A percentile compares a stretch with the other conserved stretches of the same genome.
Evolutionary conservation across 2,113 vertebrate genomes (phyloP).

Genomic region (Takifugu flavidus): DNA sequence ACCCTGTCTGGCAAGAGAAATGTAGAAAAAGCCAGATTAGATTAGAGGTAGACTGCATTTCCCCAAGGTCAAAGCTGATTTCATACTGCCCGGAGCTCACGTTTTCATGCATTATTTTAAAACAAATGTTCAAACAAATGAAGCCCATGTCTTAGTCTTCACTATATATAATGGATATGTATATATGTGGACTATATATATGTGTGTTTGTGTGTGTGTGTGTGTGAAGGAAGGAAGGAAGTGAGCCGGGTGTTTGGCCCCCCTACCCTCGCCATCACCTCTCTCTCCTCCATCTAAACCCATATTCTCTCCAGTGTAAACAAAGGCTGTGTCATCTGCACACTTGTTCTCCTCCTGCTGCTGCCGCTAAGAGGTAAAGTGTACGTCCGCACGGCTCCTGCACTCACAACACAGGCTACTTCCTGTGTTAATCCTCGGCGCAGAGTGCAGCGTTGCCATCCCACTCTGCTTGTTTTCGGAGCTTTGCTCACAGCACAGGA

Average conservation of each 20-base stretch:
- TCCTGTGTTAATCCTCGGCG: slow-evolving; percentile 52
- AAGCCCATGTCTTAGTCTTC: too few relatives aligned
- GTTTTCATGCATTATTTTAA: not conserved
- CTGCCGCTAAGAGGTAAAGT: slow-evolving; percentile 39
- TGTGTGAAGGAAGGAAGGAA: slow-evolving; percentile 70
- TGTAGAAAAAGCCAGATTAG: slow-evolving; percentile 20
- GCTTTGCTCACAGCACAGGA: slow-evolving; percentile 33
- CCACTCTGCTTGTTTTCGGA: slow-evolving; percentile 18
- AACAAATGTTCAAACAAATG: not conserved
- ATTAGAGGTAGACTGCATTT: not conserved
- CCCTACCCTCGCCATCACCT: slow-evolving; percentile 33
- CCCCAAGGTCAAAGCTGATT: slow-evolving; percentile 4
- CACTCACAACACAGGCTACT: slow-evolving; percentile 35
- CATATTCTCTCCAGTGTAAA: slow-evolving; percentile 67
- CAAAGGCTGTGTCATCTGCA: slow-evolving; percentile 65
- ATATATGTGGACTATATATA: not conserved
- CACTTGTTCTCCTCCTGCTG: slow-evolving; percentile 48
- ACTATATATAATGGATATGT: not conserved
- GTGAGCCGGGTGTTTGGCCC: slow-evolving; percentile 66
- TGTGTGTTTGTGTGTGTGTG: too few relatives aligned
- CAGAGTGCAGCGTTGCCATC: slow-evolving; percentile 25
- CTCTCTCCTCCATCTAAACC: slow-evolving; percentile 45
- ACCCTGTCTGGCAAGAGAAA: slow-evolving; percentile 8
- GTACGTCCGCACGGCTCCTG: slow-evolving; percentile 30
- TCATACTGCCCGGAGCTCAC: not conserved